A percentile compares a stretch with the other conserved stretches of the same genome.
These are phyloP conservation scores for Chrysocyon brachyurus DNA, from an alignment of 2,797 vertebrate species.

Conservation along the genomic window DNA sequence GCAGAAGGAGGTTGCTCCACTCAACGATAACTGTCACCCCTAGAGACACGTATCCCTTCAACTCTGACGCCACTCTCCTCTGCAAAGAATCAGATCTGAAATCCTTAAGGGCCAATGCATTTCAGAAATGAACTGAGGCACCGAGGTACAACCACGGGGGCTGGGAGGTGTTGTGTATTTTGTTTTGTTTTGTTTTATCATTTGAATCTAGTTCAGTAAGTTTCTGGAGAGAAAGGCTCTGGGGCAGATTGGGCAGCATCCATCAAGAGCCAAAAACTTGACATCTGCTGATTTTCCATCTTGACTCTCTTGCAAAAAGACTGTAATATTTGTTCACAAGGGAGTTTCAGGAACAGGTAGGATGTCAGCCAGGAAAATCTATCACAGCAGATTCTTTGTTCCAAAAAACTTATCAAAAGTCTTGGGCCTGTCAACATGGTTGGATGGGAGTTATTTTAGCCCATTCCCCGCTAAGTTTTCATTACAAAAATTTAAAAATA, in stretches of 20 bases:
- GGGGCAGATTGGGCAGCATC: not conserved
- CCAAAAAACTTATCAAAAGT: not conserved
- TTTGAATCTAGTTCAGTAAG: conserved; percentile 44
- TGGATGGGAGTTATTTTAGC: not conserved
- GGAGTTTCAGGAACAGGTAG: not conserved
- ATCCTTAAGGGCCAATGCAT: fast-evolving
- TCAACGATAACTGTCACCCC: fast-evolving
- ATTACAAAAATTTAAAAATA: not conserved
- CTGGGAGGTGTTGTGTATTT: not conserved
- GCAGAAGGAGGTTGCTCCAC: not conserved
- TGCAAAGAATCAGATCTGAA: not conserved
- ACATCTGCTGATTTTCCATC: conserved; percentile 2
- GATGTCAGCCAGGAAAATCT: not conserved
- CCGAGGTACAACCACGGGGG: too few species aligned
- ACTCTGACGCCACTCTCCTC: fast-evolving
- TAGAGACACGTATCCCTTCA: fast-evolving
- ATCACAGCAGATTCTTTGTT: not conserved
- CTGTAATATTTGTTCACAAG: not conserved
- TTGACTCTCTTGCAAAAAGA: conserved; percentile 29
- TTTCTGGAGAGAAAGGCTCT: conserved; percentile 42
- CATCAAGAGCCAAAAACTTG: not conserved
- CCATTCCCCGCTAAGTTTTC: not conserved
- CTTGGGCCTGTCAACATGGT: not conserved
- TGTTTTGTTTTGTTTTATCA: not conserved
- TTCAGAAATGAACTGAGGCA: too few species aligned